A percentile compares a stretch with the other conserved stretches of the same genome.
These are phyloP conservation scores for Schizotus pectinicornis DNA, from an alignment of 2,888 invertebrate genomes.

Conservation along the genomic window DNA sequence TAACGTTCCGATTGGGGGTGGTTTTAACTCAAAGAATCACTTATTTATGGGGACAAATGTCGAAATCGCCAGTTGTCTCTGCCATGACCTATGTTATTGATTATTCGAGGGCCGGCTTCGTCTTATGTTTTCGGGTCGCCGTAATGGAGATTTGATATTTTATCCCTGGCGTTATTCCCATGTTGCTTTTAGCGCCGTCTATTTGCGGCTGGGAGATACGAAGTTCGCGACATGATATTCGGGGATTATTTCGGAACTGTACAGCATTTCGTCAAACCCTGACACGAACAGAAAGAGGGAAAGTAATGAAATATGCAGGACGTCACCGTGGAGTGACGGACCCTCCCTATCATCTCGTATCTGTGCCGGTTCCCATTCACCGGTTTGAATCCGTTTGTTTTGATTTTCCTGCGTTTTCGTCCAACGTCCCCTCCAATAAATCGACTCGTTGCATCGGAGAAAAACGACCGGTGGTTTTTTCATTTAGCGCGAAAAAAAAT, in stretches of 20 bases:
- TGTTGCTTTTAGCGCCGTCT: conserved; percentile 13
- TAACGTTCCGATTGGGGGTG: too few relatives aligned
- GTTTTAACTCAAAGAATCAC: too few relatives aligned
- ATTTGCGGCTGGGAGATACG: conserved; percentile 5
- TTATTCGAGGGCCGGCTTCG: too few relatives aligned
- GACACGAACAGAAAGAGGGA: conserved; percentile 41
- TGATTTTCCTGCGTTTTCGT: conserved; percentile 9
- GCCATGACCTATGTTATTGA: too few relatives aligned
- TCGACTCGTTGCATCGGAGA: too few relatives aligned
- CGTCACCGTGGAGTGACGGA: conserved; percentile 44
- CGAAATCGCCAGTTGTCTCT: too few relatives aligned
- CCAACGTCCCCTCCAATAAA: too few relatives aligned
- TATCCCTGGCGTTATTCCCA: neutral
- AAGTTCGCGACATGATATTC: conserved; percentile 11
- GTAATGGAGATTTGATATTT: conserved; percentile 16
- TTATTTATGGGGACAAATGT: too few relatives aligned
- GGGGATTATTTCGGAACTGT: conserved; percentile 15
- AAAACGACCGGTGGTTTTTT: too few relatives aligned
- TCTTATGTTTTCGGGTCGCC: too few relatives aligned
- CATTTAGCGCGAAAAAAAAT: too few relatives aligned
- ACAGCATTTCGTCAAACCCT: conserved; percentile 30
- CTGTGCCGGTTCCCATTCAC: conserved; percentile 15
- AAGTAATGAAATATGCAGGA: conserved; percentile 51
- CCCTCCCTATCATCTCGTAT: conserved; percentile 38
- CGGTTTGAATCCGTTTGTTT: conserved; percentile 17